Base-by-base conservation (phyloP, 53 echinoderm and acorn worm genomes). In the Stichopus horrens region DNA sequence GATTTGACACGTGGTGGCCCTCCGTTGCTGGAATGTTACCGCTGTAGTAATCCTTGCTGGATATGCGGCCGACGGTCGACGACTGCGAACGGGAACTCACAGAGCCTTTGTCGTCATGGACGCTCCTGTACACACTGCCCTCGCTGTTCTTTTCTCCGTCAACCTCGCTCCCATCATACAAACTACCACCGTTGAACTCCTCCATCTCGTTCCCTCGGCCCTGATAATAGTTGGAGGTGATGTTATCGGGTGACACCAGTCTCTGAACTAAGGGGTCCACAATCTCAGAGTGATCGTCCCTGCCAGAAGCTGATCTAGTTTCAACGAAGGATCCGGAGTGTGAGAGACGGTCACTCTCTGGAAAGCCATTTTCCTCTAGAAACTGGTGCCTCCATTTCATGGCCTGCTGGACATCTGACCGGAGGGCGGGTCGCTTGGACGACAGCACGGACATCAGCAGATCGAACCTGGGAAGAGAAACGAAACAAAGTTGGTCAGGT, bases 361-460 rank as follows among this genome's bases (percentile, higher is more conserved):
- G 66, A 52, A 53, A 83, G 57, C 88, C 88, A 16, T 80, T 68
- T 13, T 68, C 68, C 23, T 91, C 79, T 1, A 88, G 73, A 54
- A 87, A 74, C 18, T 88, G 66, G n/a, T 56, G 14, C 21, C 88
- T 56, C 94, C 92, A 94, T 23, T 83, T 90, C 73, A 78, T 19
- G 6, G 85, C 90, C 37, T 90, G 88, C 10, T 90, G 88, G 37
- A 92, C 84, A 8, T 94, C 94, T 23, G 92, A 83, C 11, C 83
- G 71, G 23, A 83, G 67, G 7, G 91, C 86, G 0, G 90, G 88
- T 57, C 88, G 67, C 3, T 86, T 86, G 21, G 88, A 76, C n/a
- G 92, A 76, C 11, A 94, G 90, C 11, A 94, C 86, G 4, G 88
- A 55, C 18, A 92, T 76, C 18, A 94, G 86, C 13, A 88, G 58